Conservation (phyloP, 1,140 invertebrate species). For the Gryllus bimaculatus region DNA sequence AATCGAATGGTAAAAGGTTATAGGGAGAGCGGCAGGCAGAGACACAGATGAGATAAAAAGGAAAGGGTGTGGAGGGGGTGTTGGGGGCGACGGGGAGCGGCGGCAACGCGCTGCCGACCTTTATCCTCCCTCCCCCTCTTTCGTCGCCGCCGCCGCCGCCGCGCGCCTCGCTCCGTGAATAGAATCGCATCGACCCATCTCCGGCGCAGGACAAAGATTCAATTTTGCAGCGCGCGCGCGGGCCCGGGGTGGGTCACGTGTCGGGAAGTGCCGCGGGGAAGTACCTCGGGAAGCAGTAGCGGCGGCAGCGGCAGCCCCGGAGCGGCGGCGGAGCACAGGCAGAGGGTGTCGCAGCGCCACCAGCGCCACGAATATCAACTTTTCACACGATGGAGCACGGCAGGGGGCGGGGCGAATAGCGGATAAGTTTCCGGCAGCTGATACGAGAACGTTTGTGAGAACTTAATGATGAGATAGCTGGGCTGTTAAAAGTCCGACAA, state of each 20-base stretch:
- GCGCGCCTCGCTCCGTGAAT: background rate
- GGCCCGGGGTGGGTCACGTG: background rate
- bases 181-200: slow-evolving; percentile 3
- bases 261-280: background rate
- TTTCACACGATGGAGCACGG: background rate
- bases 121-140: background rate
- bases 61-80: background rate
- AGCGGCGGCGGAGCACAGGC: background rate
- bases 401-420: background rate
- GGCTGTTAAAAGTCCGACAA: too few species aligned
- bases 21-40: background rate
- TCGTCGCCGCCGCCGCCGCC: background rate
- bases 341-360: background rate
- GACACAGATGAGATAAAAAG: background rate
- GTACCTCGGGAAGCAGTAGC: background rate
- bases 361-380: background rate
- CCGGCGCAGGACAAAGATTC: background rate
- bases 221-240: slow-evolving; percentile 2
- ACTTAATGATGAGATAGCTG: too few species aligned
- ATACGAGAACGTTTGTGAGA: background rate
- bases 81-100: background rate
- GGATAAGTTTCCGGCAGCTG: background rate
- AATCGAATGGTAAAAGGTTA: slow-evolving; percentile 5
- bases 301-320: too few species aligned
- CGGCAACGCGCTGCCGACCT: background rate